Evolutionary conservation across 2,113 vertebrate genomes (phyloP).

Genomic region (Abramis brama): DNA sequence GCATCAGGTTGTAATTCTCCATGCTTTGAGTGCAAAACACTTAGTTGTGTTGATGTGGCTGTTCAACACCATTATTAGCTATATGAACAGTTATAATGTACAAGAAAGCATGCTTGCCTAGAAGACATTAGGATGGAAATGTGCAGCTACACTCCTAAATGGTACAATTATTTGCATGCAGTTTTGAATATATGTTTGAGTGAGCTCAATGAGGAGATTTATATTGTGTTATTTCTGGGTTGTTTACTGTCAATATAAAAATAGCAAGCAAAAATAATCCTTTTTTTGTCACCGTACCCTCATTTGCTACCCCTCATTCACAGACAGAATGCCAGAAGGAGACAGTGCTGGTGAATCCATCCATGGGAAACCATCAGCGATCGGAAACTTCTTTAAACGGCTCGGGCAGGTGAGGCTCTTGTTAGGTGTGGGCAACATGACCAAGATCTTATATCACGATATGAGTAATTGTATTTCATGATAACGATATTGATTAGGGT

Average conservation of each 20-base stretch:
- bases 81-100: background rate
- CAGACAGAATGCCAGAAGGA: conserved; percentile 96
- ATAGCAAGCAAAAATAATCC: background rate
- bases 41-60: background rate
- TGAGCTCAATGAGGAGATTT: background rate
- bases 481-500: no score
- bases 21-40: background rate
- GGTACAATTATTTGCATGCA: background rate
- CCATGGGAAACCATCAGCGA: conserved; percentile 92
- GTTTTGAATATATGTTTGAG: background rate
- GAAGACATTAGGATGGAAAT: background rate
- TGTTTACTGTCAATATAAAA: background rate
- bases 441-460: no score
- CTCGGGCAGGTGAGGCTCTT: conserved; percentile 83
- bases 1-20: background rate
- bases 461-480: no score
- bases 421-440: no score
- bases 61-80: background rate
- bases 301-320: conserved; percentile 51
- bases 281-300: background rate
- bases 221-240: background rate
- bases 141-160: background rate
- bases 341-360: conserved; percentile 96
- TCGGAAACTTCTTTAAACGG: conserved; percentile 90
- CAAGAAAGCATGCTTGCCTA: background rate